Evolutionary conservation across 2,113 vertebrate species (phyloP), one percentile per base, ranked within the genome.

Genomic region (Eudorcas thomsonii): DNA sequence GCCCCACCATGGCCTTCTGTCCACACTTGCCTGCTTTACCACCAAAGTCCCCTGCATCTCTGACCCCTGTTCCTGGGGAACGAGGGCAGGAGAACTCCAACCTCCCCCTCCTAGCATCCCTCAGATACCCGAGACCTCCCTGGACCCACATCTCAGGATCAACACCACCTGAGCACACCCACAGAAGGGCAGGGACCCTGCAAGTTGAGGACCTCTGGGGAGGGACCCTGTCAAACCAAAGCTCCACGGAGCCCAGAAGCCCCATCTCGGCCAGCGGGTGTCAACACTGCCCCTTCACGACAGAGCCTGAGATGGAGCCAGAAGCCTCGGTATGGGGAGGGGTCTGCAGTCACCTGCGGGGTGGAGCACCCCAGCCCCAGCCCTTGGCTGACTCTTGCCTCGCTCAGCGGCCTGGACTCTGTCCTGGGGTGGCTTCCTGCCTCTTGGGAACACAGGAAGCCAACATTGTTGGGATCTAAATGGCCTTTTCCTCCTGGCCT

Each of bases 391-490:
- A 67, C 54, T 90, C 80, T 93, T 19, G 6, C 83, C 96, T 97
- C 95, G 23, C 88, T 87, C 80, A 52, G 88, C 90, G 77, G 59
- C 91, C 30, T 5, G 78, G 78, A 17, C 88, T 96, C 81, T 95
- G 97, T 97, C 88, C 91, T 81, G 81, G 90, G 89, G 96, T 97
- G 45, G 45, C 96, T 99, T 99, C 99, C 99, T 98, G 98, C 86
- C 8, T 98, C 6, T 89, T 94, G 25, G 97, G 98, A 98, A 98
- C 98, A 98, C 98, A 98, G 99, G 99, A 99, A 99, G 98, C 94
- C 55, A 57, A 14, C 98, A 99, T 99, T 99, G 99, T 99, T 99
- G 98, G 97, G 30, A 33, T 88, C 67, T 98, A 98, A 98, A 96
- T 98, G 88, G 82, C 96, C 62, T 1, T 98, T 99, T 99, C 99